Evolutionary conservation across 1,140 invertebrate genomes (phyloP).

Genomic region (Coboldia fuscipes): DNA sequence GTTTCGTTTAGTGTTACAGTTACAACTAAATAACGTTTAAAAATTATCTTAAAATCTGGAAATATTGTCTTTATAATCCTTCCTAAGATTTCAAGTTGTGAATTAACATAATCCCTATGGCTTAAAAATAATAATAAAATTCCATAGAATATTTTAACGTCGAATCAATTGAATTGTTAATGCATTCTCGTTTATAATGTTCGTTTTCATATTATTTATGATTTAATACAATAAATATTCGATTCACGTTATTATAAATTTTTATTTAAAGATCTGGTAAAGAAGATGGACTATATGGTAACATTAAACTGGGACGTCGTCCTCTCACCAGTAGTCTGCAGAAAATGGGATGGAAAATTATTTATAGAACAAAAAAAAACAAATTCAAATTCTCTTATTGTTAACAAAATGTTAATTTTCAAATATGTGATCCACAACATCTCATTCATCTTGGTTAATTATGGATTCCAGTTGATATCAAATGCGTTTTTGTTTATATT

Average conservation of each 20-base stretch:
- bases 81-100: too few species aligned
- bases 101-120: too few species aligned
- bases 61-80: too few species aligned
- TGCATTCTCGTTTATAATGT: constrained; percentile 2
- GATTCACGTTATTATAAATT: constrained; percentile 10
- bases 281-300: constrained; percentile 17
- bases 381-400: not conserved
- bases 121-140: constrained; percentile 1
- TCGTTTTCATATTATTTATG: constrained; percentile 6
- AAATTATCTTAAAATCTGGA: too few species aligned
- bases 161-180: constrained; percentile 6
- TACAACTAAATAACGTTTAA: too few species aligned
- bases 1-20: too few species aligned
- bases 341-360: not conserved
- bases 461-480: not conserved
- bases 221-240: constrained; percentile 7
- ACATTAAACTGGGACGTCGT: constrained; percentile 19
- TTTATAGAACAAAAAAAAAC: not conserved
- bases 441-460: not conserved
- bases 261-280: not conserved
- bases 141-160: constrained; percentile 7
- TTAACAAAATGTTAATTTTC: too few species aligned
- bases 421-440: not conserved
- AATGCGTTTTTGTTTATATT: not conserved
- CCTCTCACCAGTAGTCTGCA: constrained; percentile 18